Conservation (phyloP, 2,113 vertebrate species). For the Ornithorhynchus anatinus region DNA sequence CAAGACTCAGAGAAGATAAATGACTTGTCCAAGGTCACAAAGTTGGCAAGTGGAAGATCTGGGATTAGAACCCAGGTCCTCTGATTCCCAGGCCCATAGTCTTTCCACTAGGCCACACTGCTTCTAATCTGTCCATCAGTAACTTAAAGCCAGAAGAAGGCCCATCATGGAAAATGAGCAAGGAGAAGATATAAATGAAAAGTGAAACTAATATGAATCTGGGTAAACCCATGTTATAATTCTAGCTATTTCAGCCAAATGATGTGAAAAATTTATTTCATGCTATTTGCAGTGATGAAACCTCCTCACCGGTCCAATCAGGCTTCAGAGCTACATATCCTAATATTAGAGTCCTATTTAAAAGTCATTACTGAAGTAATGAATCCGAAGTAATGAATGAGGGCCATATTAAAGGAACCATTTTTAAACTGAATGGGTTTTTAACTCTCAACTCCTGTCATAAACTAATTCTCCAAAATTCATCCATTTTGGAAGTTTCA, state of each 20-base stretch:
- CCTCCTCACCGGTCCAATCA: conserved; percentile 22
- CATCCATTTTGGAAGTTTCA: not conserved
- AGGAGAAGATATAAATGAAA: not conserved
- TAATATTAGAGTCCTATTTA: conserved; percentile 38
- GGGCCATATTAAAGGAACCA: conserved; percentile 5
- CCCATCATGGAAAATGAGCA: not conserved
- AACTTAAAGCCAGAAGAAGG: not conserved
- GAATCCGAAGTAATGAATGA: conserved; percentile 37
- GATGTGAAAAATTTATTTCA: conserved; percentile 28
- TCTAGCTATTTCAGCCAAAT: conserved; percentile 22
- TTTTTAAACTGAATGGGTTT: conserved; percentile 24
- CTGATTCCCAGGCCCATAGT: too few relatives aligned
- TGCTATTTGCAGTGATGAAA: conserved; percentile 26
- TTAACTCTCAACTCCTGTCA: not conserved
- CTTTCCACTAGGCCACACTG: too few relatives aligned
- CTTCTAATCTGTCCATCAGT: not conserved
- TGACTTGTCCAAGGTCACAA: too few relatives aligned
- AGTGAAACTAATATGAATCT: not conserved
- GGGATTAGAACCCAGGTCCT: too few relatives aligned
- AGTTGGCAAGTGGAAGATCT: too few relatives aligned
- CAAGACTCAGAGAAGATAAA: too few relatives aligned
- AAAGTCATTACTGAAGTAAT: conserved; percentile 33
- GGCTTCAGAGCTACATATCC: not conserved
- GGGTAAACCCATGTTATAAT: not conserved
- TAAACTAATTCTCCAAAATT: conserved; percentile 17